Percentiles rank a stretch among this genome's conserved stretches.
Evolutionary conservation across 1,140 invertebrate species (phyloP).

Genomic region (Matsumurasca onukii): DNA sequence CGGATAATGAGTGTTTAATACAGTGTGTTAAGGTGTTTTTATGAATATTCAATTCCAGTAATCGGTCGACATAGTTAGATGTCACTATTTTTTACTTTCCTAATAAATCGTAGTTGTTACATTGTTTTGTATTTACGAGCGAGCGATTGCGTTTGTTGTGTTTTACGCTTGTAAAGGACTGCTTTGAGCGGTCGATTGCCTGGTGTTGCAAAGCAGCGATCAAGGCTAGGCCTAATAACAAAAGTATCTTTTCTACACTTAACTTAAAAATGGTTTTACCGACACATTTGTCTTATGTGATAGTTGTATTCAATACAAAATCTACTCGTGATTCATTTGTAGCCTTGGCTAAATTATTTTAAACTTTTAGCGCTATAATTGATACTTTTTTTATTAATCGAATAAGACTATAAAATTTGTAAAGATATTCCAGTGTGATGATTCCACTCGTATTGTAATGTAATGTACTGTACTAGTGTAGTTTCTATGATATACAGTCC

Average conservation of each 20-base stretch:
- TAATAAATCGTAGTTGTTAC: slow-evolving; percentile 29
- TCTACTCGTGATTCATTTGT: slow-evolving; percentile 34
- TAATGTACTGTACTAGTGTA: no score
- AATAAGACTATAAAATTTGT: slow-evolving; percentile 35
- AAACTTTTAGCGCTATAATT: slow-evolving; percentile 33
- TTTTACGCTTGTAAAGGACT: slow-evolving; percentile 32
- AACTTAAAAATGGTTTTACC: slow-evolving; percentile 16
- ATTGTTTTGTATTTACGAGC: slow-evolving; percentile 33
- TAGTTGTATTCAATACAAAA: slow-evolving; percentile 36
- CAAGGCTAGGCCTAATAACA: slow-evolving; percentile 29
- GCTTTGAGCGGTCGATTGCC: slow-evolving; percentile 30
- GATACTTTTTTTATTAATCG: slow-evolving; percentile 32
- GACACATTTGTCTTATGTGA: slow-evolving; percentile 34
- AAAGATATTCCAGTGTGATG: slow-evolving; percentile 35
- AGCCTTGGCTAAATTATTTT: slow-evolving; percentile 34
- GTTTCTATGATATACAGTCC: slow-evolving; percentile 20
- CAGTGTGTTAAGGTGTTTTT: slow-evolving; percentile 28
- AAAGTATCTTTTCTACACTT: slow-evolving; percentile 31
- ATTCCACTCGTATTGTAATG: slow-evolving; percentile 30
- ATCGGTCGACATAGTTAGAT: slow-evolving; percentile 28
- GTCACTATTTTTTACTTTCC: slow-evolving; percentile 32
- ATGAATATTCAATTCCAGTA: slow-evolving; percentile 33
- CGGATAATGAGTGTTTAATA: slow-evolving; percentile 28
- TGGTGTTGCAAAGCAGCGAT: slow-evolving; percentile 26
- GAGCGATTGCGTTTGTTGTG: slow-evolving; percentile 33